A percentile compares a stretch with the other conserved stretches of the same genome.
Conservation (phyloP, 2,113 vertebrate species). For the Pelmatolapia mariae region DNA sequence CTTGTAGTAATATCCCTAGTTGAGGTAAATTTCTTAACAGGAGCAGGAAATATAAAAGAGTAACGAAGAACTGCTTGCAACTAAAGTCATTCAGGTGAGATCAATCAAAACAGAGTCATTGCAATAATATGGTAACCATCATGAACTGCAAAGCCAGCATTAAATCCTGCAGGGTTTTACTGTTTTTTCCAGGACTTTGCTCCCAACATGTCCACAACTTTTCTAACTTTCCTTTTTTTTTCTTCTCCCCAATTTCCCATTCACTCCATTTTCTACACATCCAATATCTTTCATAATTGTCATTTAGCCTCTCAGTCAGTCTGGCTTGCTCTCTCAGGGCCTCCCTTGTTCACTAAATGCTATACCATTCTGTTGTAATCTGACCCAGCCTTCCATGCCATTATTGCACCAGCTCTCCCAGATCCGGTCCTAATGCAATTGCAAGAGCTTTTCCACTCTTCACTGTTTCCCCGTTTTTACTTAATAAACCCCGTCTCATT, state of each 20-base stretch:
- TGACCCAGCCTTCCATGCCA: slow-evolving; percentile 48
- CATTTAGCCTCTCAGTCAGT: slow-evolving; percentile 30
- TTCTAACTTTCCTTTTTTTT: slow-evolving; percentile 3
- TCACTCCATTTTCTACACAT: slow-evolving; percentile 14
- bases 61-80: neutral
- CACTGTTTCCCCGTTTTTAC: slow-evolving; percentile 64
- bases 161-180: neutral
- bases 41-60: neutral
- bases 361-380: slow-evolving; percentile 57
- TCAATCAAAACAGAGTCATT: neutral
- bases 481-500: slow-evolving; percentile 69
- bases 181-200: neutral
- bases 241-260: neutral
- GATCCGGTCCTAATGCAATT: slow-evolving; percentile 70
- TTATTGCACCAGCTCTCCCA: slow-evolving; percentile 63
- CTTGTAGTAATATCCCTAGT: neutral
- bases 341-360: slow-evolving; percentile 51
- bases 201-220: neutral
- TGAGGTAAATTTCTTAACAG: neutral
- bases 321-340: slow-evolving; percentile 23
- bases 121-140: neutral
- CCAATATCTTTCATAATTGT: slow-evolving; percentile 36
- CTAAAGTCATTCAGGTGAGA: neutral
- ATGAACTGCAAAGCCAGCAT: neutral
- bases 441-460: slow-evolving; percentile 53